Conservation (phyloP, 2,797 vertebrate genomes). For the Arnoldichthys spilopterus region DNA sequence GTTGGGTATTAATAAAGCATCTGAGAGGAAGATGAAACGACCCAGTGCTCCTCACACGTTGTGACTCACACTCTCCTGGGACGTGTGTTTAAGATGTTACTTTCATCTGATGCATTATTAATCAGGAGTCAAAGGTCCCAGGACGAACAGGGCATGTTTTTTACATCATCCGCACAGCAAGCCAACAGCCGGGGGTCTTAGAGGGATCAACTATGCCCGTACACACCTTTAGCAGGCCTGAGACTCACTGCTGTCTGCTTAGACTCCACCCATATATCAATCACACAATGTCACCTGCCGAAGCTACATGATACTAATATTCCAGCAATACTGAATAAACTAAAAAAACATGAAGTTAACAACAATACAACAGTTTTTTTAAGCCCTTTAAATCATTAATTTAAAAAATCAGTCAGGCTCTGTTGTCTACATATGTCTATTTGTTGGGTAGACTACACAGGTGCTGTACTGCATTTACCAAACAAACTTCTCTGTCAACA, state of each 20-base stretch:
- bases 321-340: too few species aligned
- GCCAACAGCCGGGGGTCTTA: background rate
- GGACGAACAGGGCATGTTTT: background rate
- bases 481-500: background rate
- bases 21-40: conserved; percentile 16
- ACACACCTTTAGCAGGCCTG: background rate
- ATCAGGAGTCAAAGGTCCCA: conserved; percentile 36
- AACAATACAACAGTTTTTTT: too few species aligned
- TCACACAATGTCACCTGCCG: too few species aligned
- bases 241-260: background rate
- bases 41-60: conserved; percentile 10
- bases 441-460: conserved; percentile 17
- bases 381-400: too few species aligned
- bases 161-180: background rate
- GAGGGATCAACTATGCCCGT: background rate
- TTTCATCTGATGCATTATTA: conserved; percentile 49
- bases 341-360: too few species aligned
- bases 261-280: too few species aligned
- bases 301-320: too few species aligned
- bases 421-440: background rate
- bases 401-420: too few species aligned
- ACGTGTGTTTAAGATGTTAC: conserved; percentile 32
- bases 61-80: conserved; percentile 30
- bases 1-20: conserved; percentile 34
- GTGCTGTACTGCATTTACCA: background rate